phyloP scores from a whole-genome alignment of 1,140 invertebrate genomes.

The Drosophila littoralis region DNA sequence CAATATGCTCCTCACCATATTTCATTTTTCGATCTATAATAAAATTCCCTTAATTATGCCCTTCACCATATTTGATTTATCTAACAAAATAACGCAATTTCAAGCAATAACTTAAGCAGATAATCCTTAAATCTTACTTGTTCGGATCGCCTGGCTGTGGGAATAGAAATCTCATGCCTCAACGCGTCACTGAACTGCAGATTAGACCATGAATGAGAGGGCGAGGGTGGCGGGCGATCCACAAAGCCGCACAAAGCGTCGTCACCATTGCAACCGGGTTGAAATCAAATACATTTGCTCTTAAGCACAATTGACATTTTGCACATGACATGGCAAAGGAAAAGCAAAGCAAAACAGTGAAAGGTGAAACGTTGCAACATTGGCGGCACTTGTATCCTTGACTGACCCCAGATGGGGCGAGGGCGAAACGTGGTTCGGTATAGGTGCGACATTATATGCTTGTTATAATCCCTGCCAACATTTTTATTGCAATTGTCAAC shows the following conservation, averaged over 20 bases:
- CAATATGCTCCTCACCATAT: no score
- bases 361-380: constrained; percentile 60
- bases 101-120: not conserved
- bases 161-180: constrained; percentile 33
- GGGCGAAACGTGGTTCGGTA: not conserved
- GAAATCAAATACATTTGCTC: constrained; percentile 76
- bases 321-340: constrained; percentile 66
- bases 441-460: constrained; percentile 71
- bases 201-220: not conserved
- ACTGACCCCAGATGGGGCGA: constrained; percentile 41
- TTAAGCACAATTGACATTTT: constrained; percentile 79
- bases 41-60: not conserved
- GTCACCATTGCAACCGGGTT: constrained; percentile 41
- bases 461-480: constrained; percentile 80
- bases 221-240: not conserved
- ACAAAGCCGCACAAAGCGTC: constrained; percentile 32
- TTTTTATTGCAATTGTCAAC: constrained; percentile 82
- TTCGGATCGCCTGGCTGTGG: not conserved
- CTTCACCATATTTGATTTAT: no score
- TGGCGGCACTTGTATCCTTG: constrained; percentile 56
- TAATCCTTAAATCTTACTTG: not conserved
- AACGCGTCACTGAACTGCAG: constrained; percentile 25
- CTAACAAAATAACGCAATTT: not conserved
- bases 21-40: no score
- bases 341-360: constrained; percentile 39